Evolutionary conservation across 2,888 invertebrate genomes (phyloP).

Genomic region (Dicycla oo): DNA sequence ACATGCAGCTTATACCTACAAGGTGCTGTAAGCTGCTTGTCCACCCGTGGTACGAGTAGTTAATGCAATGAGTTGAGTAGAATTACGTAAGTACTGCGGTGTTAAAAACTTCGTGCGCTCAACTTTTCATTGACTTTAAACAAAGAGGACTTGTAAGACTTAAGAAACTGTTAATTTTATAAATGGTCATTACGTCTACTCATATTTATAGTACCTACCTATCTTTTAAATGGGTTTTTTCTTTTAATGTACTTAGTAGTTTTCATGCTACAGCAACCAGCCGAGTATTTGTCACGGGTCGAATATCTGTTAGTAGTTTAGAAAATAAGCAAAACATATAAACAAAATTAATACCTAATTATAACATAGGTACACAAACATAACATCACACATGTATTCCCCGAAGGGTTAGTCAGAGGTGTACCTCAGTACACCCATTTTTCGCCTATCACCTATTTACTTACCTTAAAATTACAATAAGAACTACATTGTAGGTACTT

Average conservation of each 20-base stretch:
- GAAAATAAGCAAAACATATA: background rate
- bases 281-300: background rate
- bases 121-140: conserved; percentile 25
- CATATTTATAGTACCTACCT: too few relatives aligned
- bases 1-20: conserved; percentile 14
- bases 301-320: background rate
- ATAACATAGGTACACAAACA: background rate
- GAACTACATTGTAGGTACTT: background rate
- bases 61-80: conserved; percentile 34
- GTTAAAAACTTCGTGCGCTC: conserved; percentile 17
- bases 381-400: background rate
- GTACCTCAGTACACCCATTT: background rate
- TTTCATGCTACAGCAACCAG: background rate
- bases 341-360: background rate
- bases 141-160: conserved; percentile 20
- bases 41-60: conserved; percentile 12
- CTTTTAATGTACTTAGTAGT: background rate
- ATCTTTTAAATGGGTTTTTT: background rate
- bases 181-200: conserved; percentile 8
- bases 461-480: background rate
- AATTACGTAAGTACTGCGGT: conserved; percentile 11
- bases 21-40: conserved; percentile 28
- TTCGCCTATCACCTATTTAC: background rate
- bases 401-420: too few relatives aligned
- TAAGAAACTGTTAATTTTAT: conserved; percentile 19